These are phyloP conservation scores for Asarcornis scutulata DNA, from an alignment of 2,113 vertebrate species.

Conservation along the genomic window DNA sequence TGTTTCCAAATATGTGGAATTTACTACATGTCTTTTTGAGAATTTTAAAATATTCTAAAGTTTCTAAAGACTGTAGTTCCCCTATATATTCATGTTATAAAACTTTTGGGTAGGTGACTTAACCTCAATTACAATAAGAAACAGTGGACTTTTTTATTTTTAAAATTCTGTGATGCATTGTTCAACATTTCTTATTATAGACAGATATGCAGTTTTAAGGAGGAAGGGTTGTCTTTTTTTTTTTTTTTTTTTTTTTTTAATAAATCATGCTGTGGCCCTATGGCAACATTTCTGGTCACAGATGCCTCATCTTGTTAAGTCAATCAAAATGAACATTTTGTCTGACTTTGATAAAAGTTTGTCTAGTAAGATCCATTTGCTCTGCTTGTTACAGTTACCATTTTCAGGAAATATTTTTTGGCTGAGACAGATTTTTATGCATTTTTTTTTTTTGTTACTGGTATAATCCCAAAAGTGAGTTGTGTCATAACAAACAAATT, in stretches of 20 bases:
- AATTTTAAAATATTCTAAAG: not conserved
- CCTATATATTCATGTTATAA: not conserved
- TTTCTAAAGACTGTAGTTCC: not conserved
- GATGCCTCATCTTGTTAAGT: not conserved
- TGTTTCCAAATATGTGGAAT: not conserved
- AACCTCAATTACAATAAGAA: not conserved
- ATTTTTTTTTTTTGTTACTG: not conserved
- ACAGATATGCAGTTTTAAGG: not conserved
- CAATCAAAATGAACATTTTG: not conserved
- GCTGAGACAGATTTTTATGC: not conserved
- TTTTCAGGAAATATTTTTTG: not conserved
- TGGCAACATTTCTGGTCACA: not conserved
- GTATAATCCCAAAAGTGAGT: not conserved
- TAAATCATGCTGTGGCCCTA: not conserved
- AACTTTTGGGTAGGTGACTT: fast-evolving
- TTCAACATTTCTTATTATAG: not conserved
- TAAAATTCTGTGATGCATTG: not conserved
- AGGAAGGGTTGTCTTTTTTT: not conserved
- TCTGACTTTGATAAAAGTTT: not conserved
- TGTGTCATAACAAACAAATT: not conserved
- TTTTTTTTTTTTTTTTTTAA: not conserved
- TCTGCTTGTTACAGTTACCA: not conserved
- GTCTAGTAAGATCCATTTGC: not conserved
- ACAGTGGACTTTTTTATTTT: not conserved
- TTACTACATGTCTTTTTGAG: not conserved